phyloP scores from a whole-genome alignment of 1,140 invertebrate species.

The Drosophila bocqueti region DNA sequence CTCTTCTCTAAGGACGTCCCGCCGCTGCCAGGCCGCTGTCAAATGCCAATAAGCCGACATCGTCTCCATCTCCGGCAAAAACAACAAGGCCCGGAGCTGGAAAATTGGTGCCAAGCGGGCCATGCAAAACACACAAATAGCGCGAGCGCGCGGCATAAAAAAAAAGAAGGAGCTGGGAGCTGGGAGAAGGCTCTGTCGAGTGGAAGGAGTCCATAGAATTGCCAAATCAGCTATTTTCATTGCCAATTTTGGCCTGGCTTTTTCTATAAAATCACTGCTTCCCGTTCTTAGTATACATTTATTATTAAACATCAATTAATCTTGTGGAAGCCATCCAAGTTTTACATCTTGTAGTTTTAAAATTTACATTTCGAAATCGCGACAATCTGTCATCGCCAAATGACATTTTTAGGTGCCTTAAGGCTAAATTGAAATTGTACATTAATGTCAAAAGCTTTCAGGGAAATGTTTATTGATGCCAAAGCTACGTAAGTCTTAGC shows the following conservation, averaged over 20 bases:
- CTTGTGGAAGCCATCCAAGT: not conserved
- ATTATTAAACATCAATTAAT: not conserved
- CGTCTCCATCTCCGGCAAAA: slow-evolving; percentile 49
- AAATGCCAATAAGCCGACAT: slow-evolving; percentile 62
- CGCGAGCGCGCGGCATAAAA: slow-evolving; percentile 4
- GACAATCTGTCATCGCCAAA: slow-evolving; percentile 24
- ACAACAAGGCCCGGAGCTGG: slow-evolving; percentile 14
- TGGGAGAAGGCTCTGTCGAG: not conserved
- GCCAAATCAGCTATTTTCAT: slow-evolving; percentile 37
- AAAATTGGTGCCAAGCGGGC: slow-evolving; percentile 56
- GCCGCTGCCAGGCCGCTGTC: slow-evolving; percentile 55
- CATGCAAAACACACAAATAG: slow-evolving; percentile 41
- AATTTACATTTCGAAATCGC: slow-evolving; percentile 12
- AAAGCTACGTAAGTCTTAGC: not conserved
- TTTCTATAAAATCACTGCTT: not conserved
- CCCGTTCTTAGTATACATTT: not conserved
- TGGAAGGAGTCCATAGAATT: slow-evolving; percentile 1
- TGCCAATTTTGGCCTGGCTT: not conserved
- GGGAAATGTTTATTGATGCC: not conserved
- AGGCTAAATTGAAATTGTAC: slow-evolving; percentile 9
- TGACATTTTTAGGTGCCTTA: not conserved
- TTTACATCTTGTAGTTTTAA: not conserved
- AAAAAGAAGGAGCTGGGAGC: not conserved
- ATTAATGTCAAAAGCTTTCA: slow-evolving; percentile 13
- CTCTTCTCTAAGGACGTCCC: slow-evolving; percentile 53